Evolutionary conservation across 2,888 invertebrate species (phyloP).

Genomic region (Chrysolina haemoptera): DNA sequence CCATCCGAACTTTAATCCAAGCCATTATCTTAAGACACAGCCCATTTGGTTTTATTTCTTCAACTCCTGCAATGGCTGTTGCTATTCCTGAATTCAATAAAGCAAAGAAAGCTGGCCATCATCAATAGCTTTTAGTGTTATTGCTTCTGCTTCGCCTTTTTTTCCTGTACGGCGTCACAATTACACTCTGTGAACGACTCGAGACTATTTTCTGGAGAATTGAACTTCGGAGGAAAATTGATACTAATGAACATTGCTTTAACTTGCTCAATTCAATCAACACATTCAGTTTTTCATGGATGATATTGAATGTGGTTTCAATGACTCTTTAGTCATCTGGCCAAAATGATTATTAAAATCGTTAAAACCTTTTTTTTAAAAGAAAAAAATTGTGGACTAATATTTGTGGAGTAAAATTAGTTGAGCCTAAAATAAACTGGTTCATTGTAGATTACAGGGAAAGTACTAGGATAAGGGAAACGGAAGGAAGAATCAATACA

Average conservation of each 20-base stretch:
- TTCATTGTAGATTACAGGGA: too few species aligned
- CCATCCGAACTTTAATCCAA: constrained; percentile 65
- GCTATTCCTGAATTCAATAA: constrained; percentile 60
- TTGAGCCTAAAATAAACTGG: too few species aligned
- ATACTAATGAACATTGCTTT: neutral
- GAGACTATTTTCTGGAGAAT: constrained; percentile 13
- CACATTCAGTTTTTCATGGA: too few species aligned
- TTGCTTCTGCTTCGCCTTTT: constrained; percentile 44
- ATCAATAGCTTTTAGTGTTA: constrained; percentile 59
- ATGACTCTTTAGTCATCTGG: too few species aligned
- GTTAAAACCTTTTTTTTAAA: too few species aligned
- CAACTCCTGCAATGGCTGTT: constrained; percentile 61
- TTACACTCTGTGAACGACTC: constrained; percentile 2
- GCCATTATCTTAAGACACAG: constrained; percentile 65
- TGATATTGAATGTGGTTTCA: too few species aligned
- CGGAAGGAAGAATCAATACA: too few species aligned
- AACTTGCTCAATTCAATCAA: neutral
- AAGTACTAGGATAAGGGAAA: too few species aligned
- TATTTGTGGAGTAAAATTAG: too few species aligned
- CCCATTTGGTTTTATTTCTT: constrained; percentile 66
- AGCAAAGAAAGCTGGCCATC: constrained; percentile 59
- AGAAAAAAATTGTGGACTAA: too few species aligned
- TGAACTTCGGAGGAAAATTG: neutral
- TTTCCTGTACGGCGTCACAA: constrained; percentile 14
- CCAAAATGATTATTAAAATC: too few species aligned